phyloP scores from a whole-genome alignment of 2,888 invertebrate genomes.

The Troglohyphantes excavatus region DNA sequence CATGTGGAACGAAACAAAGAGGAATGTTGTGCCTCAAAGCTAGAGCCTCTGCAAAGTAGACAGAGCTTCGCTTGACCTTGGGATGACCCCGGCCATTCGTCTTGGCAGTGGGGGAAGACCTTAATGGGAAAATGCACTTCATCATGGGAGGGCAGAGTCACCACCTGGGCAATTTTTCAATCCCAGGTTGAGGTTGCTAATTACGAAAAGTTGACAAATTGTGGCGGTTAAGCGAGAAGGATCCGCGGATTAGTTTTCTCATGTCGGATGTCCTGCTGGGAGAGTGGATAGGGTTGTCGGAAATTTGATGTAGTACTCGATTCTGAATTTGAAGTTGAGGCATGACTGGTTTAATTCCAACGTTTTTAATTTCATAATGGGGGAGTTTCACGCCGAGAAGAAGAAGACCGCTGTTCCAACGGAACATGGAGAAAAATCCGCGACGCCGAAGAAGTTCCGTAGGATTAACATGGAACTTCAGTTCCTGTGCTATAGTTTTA shows the following conservation, averaged over 20 bases:
- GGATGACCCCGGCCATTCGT: constrained; percentile 39
- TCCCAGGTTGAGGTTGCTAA: constrained; percentile 17
- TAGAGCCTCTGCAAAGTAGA: constrained; percentile 61
- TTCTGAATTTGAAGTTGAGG: not conserved
- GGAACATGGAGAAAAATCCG: too few relatives aligned
- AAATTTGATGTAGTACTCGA: not conserved
- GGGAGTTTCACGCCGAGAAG: too few relatives aligned
- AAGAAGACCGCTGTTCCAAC: too few relatives aligned
- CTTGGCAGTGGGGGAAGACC: constrained; percentile 1
- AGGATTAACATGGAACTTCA: too few relatives aligned
- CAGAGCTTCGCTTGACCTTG: constrained; percentile 57
- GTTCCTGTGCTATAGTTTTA: too few relatives aligned
- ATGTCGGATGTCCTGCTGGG: not conserved
- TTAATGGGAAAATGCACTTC: constrained; percentile 59
- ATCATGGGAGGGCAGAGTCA: constrained; percentile 30
- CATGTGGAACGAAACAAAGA: constrained; percentile 39
- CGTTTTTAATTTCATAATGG: too few relatives aligned
- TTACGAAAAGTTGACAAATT: constrained; percentile 44
- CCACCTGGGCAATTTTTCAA: constrained; percentile 11
- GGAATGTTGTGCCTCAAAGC: not conserved
- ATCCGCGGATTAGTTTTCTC: not conserved
- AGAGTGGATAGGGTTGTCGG: not conserved
- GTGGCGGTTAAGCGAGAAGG: constrained; percentile 1
- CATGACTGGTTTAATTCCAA: too few relatives aligned
- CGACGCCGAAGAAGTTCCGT: too few relatives aligned